Conservation (phyloP, 2,797 vertebrate species). For the Cheirogaleus major region DNA sequence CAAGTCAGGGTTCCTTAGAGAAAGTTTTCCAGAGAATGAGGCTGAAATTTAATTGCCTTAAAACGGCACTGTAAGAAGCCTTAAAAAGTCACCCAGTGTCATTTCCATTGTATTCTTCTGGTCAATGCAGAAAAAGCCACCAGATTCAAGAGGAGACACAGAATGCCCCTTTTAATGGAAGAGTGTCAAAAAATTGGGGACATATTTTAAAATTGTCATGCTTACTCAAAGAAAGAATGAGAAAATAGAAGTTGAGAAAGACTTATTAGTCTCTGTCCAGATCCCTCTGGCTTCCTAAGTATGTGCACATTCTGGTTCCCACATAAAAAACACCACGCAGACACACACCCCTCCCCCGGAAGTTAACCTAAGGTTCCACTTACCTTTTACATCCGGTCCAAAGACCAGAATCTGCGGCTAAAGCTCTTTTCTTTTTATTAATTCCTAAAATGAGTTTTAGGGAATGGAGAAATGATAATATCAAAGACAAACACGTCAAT, state of each 20-base stretch:
- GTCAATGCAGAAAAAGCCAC: neutral
- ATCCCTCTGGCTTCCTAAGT: neutral
- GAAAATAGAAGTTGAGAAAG: neutral
- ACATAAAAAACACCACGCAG: neutral
- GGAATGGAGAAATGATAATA: neutral
- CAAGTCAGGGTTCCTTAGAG: neutral
- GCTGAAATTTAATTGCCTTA: neutral
- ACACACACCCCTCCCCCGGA: neutral
- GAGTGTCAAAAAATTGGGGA: neutral
- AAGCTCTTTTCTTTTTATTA: neutral
- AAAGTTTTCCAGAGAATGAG: neutral
- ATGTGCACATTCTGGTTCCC: neutral
- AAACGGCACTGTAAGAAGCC: neutral
- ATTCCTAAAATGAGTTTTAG: neutral
- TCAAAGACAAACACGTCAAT: neutral
- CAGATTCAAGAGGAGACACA: neutral
- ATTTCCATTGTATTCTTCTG: neutral
- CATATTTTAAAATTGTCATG: neutral
- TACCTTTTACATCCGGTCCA: neutral
- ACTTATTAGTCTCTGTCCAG: neutral
- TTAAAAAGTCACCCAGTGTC: neutral
- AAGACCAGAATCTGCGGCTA: neutral
- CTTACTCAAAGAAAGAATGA: neutral
- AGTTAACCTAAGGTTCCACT: neutral
- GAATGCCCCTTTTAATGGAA: neutral